Percentiles rank a stretch among this genome's conserved stretches.
Evolutionary conservation across 2,113 vertebrate species (phyloP).

Genomic region (Poeciliopsis turrubarensis): DNA sequence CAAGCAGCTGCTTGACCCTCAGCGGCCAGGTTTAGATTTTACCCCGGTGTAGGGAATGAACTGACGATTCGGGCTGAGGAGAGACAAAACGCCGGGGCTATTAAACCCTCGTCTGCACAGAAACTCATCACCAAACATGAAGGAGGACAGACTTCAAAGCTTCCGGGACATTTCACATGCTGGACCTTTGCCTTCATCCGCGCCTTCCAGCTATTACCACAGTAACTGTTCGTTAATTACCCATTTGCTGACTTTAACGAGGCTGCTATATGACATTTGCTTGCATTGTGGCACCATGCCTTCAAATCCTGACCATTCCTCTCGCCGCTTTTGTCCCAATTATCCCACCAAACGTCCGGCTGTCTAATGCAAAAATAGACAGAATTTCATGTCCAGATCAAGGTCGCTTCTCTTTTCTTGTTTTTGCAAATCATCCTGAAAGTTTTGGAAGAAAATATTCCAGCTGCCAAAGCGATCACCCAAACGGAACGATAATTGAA

Average conservation of each 20-base stretch:
- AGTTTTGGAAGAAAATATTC: slow-evolving; percentile 38
- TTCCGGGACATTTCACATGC: slow-evolving; percentile 38
- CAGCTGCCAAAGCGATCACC: slow-evolving; percentile 30
- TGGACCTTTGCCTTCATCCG: slow-evolving; percentile 41
- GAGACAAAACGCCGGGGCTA: slow-evolving; percentile 27
- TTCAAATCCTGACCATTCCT: slow-evolving; percentile 32
- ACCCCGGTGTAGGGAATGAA: slow-evolving; percentile 10
- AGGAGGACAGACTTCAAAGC: slow-evolving; percentile 59
- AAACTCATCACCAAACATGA: slow-evolving; percentile 46
- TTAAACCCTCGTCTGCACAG: slow-evolving; percentile 58
- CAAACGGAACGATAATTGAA: slow-evolving; percentile 43
- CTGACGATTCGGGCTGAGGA: slow-evolving; percentile 20
- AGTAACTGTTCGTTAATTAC: slow-evolving; percentile 66
- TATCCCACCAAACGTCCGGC: slow-evolving; percentile 33
- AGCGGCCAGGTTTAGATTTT: slow-evolving; percentile 36
- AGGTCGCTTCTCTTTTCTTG: slow-evolving; percentile 37
- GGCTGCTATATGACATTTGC: slow-evolving; percentile 51
- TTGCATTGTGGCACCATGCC: slow-evolving; percentile 37
- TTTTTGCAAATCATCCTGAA: slow-evolving; percentile 40
- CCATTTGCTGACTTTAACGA: slow-evolving; percentile 63
- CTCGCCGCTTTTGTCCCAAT: slow-evolving; percentile 40
- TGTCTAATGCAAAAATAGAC: slow-evolving; percentile 41
- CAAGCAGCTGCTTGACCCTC: slow-evolving; percentile 40
- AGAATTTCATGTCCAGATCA: slow-evolving; percentile 33
- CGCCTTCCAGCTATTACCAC: slow-evolving; percentile 46